Evolutionary conservation across 2,888 invertebrate genomes (phyloP), one percentile per base, ranked within the genome.

Genomic region (Argyresthia albistria): DNA sequence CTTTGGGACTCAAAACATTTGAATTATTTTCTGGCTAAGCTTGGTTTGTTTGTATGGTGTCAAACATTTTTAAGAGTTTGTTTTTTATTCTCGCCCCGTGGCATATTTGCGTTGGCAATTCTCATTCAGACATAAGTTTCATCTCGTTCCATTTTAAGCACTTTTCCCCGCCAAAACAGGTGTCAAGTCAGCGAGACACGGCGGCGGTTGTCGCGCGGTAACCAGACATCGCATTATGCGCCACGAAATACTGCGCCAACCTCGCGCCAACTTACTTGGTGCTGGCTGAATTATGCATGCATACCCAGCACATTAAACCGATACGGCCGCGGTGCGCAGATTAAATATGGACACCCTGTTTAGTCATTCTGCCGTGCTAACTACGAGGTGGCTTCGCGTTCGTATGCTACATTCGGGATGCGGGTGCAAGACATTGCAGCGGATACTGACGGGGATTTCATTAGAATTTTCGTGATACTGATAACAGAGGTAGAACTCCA

Each of bases 261-360:
- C 61, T 63, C 60, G 56, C 54, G 51, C 53, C 56, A 25, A 25
- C 25, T 25, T 25, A 25, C 3, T 25, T 25, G 25, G 25, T 25
- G 55, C 57, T 55, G 56, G 53, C 52, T 75, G 69, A 72, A 77
- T 77, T 73, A 76, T 76, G 73, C 73, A 77, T 70, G 67, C 67
- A 64, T 66, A 66, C 61, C 58, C 67, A 66, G 69, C 68, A 67
- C 74, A 74, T 76, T 76, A 76, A 63, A 70, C 71, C 72, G 68
- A 71, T 70, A 67, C 66, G 63, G 60, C 66, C 70, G 67, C 65
- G 61, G 60, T 60, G 67, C 58, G 61, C 60, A 62, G 68, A 76
- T 77, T 76, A 75, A 76, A 76, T 76, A 77, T 76, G 73, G 69
- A 76, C 76, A 73, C 64, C 66, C 66, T 73, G 69, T 69, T 75